A percentile compares a stretch with the other conserved stretches of the same genome.
Evolutionary conservation across 2,113 vertebrate genomes (phyloP).

Genomic region (Nanger granti): DNA sequence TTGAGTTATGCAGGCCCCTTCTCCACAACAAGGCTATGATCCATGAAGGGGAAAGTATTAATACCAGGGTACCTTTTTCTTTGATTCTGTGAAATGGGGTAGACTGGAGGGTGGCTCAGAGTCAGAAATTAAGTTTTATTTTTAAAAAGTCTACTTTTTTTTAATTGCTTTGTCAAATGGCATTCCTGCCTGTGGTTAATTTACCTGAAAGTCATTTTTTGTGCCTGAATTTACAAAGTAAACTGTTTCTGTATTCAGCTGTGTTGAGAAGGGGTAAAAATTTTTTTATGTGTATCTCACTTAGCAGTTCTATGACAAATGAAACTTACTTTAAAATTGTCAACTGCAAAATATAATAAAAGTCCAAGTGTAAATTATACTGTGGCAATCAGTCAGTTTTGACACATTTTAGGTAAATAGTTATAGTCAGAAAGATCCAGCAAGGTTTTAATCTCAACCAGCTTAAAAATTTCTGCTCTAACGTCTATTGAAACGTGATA

Average conservation of each 20-base stretch:
- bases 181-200: not conserved
- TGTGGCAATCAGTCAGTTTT: not conserved
- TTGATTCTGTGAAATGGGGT: not conserved
- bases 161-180: not conserved
- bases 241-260: not conserved
- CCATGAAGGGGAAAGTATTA: not conserved
- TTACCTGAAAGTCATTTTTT: not conserved
- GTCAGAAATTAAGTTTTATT: constrained; percentile 9
- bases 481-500: not conserved
- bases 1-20: not conserved
- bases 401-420: constrained; percentile 7
- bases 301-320: not conserved
- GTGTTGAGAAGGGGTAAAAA: not conserved
- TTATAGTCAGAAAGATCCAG: not conserved
- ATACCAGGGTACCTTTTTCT: not conserved
- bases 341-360: not conserved
- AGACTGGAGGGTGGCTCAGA: not conserved
- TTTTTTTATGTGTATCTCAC: not conserved
- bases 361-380: not conserved
- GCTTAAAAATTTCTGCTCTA: not conserved
- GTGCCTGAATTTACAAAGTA: not conserved
- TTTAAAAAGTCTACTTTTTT: not conserved
- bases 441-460: not conserved
- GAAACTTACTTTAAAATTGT: not conserved
- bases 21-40: not conserved